Evolutionary conservation across 2,797 vertebrate genomes (phyloP).

Genomic region (Thamnophis elegans): DNA sequence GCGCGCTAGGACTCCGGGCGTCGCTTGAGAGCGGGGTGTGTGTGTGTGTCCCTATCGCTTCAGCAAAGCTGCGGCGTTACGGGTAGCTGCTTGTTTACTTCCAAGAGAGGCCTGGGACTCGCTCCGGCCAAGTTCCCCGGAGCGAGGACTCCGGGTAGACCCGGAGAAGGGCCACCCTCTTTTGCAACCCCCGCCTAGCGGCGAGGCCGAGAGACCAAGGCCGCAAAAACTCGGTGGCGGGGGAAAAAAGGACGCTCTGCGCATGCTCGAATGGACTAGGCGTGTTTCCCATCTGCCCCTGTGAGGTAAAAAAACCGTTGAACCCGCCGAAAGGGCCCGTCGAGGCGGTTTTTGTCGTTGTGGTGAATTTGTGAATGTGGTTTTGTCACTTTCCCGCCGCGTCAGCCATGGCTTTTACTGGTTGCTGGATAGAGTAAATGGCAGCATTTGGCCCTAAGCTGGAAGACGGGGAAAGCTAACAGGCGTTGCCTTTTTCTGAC

Average conservation of each 20-base stretch:
- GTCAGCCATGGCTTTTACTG: neutral
- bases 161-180: neutral
- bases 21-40: neutral
- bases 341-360: neutral
- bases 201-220: neutral
- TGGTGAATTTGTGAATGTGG: too few relatives aligned
- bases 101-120: neutral
- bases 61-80: neutral
- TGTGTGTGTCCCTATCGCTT: neutral
- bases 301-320: neutral
- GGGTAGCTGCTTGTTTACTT: neutral
- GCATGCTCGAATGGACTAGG: neutral
- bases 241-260: neutral
- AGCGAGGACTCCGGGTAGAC: too few relatives aligned
- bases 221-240: neutral
- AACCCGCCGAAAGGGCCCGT: neutral
- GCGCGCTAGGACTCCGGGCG: neutral
- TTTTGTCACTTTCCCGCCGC: neutral
- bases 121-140: neutral
- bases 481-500: neutral
- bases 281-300: neutral
- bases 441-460: too few relatives aligned
- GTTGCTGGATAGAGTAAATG: neutral
- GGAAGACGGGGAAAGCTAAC: neutral
- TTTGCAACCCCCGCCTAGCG: neutral